Evolutionary conservation across 2,113 vertebrate genomes (phyloP).

Genomic region (Limnothrissa miodon): DNA sequence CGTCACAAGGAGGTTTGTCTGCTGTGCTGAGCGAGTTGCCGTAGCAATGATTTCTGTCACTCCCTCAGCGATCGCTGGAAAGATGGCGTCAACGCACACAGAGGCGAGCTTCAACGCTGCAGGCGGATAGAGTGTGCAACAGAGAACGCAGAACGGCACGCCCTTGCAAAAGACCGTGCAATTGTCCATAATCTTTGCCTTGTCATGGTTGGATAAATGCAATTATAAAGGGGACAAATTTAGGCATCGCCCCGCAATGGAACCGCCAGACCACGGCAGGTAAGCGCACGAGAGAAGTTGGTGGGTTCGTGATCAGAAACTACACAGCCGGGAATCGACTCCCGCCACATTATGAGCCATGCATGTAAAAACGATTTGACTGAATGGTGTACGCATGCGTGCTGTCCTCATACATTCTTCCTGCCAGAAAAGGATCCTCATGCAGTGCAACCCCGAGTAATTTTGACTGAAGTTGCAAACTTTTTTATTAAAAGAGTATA

Average conservation of each 20-base stretch:
- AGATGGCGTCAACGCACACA: slow-evolving; percentile 75
- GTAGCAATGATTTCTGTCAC: slow-evolving; percentile 69
- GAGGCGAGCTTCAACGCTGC: slow-evolving; percentile 65
- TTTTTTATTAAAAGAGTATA: slow-evolving; percentile 48
- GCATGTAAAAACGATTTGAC: slow-evolving; percentile 40
- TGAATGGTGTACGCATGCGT: slow-evolving; percentile 51
- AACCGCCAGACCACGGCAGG: slow-evolving; percentile 75
- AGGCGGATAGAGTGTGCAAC: slow-evolving; percentile 66
- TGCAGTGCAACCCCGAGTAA: slow-evolving; percentile 62
- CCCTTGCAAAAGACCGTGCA: slow-evolving; percentile 66
- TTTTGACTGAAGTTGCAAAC: slow-evolving; percentile 71
- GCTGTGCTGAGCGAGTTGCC: slow-evolving; percentile 58
- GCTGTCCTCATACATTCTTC: slow-evolving; percentile 54
- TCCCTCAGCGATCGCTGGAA: slow-evolving; percentile 72
- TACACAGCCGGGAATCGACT: slow-evolving; percentile 65
- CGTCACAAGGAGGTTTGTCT: slow-evolving; percentile 39
- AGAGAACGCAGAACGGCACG: slow-evolving; percentile 41
- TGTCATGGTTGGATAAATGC: slow-evolving; percentile 70
- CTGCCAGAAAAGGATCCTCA: slow-evolving; percentile 71
- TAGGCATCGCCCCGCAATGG: slow-evolving; percentile 65
- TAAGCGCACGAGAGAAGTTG: slow-evolving; percentile 58
- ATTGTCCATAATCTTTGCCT: slow-evolving; percentile 42
- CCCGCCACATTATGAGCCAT: slow-evolving; percentile 69
- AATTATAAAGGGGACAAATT: slow-evolving; percentile 55
- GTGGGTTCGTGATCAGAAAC: slow-evolving; percentile 53